These are phyloP conservation scores for Mechanitis messenoides DNA, from an alignment of 2,888 invertebrate genomes.

Conservation along the genomic window DNA sequence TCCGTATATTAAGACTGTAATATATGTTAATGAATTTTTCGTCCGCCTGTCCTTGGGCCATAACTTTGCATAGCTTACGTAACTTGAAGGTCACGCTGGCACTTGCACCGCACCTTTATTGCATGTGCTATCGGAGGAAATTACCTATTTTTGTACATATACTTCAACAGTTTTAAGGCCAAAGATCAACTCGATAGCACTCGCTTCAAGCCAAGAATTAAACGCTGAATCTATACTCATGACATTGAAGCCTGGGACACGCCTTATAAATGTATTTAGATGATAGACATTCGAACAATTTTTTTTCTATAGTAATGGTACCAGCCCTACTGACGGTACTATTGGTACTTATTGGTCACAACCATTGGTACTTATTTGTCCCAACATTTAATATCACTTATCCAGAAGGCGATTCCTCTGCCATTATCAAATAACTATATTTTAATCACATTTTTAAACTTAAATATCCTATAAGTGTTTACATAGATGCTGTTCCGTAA, in stretches of 20 bases:
- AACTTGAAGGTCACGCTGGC: conserved; percentile 57
- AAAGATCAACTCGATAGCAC: conserved; percentile 25
- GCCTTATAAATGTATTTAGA: too few species aligned
- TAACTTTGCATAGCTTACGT: conserved; percentile 57
- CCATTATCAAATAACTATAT: too few species aligned
- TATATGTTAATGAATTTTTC: conserved; percentile 31
- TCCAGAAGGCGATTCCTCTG: too few species aligned
- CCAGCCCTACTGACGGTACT: too few species aligned
- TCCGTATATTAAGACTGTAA: conserved; percentile 12
- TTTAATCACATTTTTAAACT: too few species aligned
- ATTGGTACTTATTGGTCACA: too few species aligned
- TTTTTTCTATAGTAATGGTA: too few species aligned
- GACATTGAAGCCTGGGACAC: conserved; percentile 1
- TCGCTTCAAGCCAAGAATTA: conserved; percentile 7
- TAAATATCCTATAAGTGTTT: too few species aligned
- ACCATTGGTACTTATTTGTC: too few species aligned
- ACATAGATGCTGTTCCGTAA: too few species aligned
- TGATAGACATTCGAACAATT: too few species aligned
- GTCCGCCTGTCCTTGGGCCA: conserved; percentile 44
- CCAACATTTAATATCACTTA: too few species aligned
- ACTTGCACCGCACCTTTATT: conserved; percentile 53
- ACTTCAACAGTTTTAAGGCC: conserved; percentile 22
- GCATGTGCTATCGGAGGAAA: conserved; percentile 57
- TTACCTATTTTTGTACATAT: conserved; percentile 50
- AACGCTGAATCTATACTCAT: background rate